These are phyloP conservation scores for Lymantria dispar DNA, from an alignment of 2,888 invertebrate species.

Conservation along the genomic window DNA sequence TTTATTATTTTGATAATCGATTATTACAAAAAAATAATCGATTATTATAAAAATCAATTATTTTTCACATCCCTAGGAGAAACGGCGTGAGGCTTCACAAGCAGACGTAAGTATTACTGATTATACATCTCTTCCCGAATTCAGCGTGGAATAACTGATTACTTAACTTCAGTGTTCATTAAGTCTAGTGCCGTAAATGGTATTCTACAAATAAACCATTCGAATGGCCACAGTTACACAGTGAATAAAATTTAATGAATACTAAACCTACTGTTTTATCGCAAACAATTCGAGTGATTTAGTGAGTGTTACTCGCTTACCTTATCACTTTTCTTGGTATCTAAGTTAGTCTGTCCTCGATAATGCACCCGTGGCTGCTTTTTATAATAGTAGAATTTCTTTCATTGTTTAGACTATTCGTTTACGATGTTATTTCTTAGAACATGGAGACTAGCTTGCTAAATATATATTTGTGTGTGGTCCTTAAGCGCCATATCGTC, in stretches of 20 bases:
- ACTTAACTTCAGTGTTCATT: not conserved
- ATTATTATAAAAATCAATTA: too few relatives aligned
- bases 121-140: too few relatives aligned
- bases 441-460: conserved; percentile 26
- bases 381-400: conserved; percentile 28
- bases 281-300: conserved; percentile 11
- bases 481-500: conserved; percentile 43
- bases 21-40: too few relatives aligned
- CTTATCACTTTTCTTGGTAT: conserved; percentile 25
- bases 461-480: conserved; percentile 40
- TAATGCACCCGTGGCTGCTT: conserved; percentile 23
- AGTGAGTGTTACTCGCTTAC: conserved; percentile 2
- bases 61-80: too few relatives aligned
- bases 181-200: conserved; percentile 3
- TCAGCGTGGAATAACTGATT: too few relatives aligned
- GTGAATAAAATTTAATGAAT: conserved; percentile 11
- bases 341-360: conserved; percentile 26
- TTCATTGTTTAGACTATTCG: conserved; percentile 32
- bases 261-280: conserved; percentile 6
- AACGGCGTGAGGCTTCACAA: too few relatives aligned
- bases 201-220: conserved; percentile 11
- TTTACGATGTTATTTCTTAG: conserved; percentile 38
- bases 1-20: too few relatives aligned
- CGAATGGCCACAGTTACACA: conserved; percentile 4
- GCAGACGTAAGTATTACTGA: too few relatives aligned